A percentile compares a stretch with the other conserved stretches of the same genome.
phyloP scores from a whole-genome alignment of 2,888 invertebrate species.

The Ommatoiulus sabulosus region DNA sequence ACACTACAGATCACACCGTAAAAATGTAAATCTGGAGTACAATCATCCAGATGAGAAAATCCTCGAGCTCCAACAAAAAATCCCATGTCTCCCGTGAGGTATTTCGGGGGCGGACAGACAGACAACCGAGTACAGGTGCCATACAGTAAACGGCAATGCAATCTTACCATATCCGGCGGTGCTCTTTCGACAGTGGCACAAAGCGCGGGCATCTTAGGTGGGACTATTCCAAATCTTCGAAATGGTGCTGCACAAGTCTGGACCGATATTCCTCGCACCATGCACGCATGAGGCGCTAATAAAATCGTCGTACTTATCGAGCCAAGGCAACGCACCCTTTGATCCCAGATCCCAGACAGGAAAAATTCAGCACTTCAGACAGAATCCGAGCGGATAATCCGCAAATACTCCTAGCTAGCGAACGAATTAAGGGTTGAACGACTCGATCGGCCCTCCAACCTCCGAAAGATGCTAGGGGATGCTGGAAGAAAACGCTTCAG shows the following conservation, averaged over 20 bases:
- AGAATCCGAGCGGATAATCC: background rate
- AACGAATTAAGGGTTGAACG: background rate
- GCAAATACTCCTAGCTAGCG: background rate
- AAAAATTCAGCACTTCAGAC: background rate
- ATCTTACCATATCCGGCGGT: background rate
- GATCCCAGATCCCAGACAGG: background rate
- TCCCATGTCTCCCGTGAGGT: no score
- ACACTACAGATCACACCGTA: no score
- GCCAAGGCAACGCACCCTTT: background rate
- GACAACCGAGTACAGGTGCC: background rate
- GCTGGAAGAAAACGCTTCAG: background rate
- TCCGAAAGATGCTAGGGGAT: background rate
- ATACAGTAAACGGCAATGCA: background rate
- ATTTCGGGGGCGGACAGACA: background rate
- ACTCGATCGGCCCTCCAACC: background rate
- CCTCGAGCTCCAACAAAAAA: no score
- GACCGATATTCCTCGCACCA: background rate
- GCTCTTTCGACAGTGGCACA: background rate
- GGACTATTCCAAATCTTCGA: background rate
- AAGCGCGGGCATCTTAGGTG: background rate
- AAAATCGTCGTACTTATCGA: no score
- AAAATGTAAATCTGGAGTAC: no score
- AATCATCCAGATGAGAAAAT: no score
- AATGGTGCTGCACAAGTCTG: background rate
- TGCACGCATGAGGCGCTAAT: background rate